phyloP scores from a whole-genome alignment of 2,888 invertebrate genomes.

The Drosophila borealis region DNA sequence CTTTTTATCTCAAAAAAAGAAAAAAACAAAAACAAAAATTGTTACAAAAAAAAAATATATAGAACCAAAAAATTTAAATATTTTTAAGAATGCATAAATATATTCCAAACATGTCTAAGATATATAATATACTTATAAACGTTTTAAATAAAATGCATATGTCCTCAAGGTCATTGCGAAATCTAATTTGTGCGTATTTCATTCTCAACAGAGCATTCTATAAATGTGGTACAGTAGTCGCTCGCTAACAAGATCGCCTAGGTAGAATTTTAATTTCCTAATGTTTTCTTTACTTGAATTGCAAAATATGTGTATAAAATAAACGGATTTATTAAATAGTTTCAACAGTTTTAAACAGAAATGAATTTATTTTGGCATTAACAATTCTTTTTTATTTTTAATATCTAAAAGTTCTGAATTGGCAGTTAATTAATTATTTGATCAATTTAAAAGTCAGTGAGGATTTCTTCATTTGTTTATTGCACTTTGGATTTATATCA shows the following conservation, averaged over 20 bases:
- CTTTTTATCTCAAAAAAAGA: conserved; percentile 18
- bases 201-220: conserved; percentile 2
- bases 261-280: too few species aligned
- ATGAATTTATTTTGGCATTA: too few species aligned
- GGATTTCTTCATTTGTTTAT: neutral
- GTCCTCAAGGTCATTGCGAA: conserved; percentile 52
- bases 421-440: too few species aligned
- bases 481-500: conserved; percentile 22
- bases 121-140: conserved; percentile 36
- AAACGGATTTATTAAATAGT: too few species aligned
- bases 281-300: too few species aligned
- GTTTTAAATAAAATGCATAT: conserved; percentile 63
- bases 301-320: too few species aligned
- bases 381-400: too few species aligned
- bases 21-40: conserved; percentile 43
- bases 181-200: conserved; percentile 25
- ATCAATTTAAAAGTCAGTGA: neutral
- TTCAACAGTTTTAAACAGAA: neutral
- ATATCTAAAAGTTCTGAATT: too few species aligned
- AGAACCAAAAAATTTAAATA: conserved; percentile 31
- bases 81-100: conserved; percentile 56
- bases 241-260: neutral
- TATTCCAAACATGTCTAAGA: conserved; percentile 51
- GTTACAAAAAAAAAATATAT: conserved; percentile 51
- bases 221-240: neutral